Conservation (phyloP, 2,113 vertebrate genomes). For the Promerops cafer region DNA sequence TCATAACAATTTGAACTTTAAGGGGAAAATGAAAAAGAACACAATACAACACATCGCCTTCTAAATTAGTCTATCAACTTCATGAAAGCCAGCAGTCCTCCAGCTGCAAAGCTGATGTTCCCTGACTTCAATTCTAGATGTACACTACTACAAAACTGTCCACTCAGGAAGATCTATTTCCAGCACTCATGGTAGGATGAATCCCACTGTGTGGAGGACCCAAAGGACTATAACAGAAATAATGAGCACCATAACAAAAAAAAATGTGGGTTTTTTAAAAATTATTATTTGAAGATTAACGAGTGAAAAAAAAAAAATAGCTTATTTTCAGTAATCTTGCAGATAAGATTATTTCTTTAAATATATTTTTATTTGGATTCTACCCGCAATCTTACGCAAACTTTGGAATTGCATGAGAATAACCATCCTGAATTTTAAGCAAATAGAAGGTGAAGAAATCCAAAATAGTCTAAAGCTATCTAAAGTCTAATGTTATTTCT, state of each 20-base stretch:
- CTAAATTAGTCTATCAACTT: not conserved
- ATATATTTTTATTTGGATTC: not conserved
- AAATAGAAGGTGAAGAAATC: not conserved
- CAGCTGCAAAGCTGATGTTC: not conserved
- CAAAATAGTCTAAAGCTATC: not conserved
- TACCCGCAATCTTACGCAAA: not conserved
- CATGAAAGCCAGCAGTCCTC: not conserved
- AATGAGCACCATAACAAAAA: not conserved
- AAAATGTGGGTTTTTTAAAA: accelerated
- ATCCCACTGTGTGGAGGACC: not conserved
- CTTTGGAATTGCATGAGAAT: not conserved
- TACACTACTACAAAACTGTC: not conserved
- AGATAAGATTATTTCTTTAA: not conserved
- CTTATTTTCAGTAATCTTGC: not conserved
- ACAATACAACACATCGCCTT: not conserved
- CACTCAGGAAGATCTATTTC: not conserved
- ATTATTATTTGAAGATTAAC: not conserved
- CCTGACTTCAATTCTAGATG: not conserved
- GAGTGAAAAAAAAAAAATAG: not conserved
- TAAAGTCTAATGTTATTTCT: not conserved
- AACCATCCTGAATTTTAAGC: not conserved
- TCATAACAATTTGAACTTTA: no score
- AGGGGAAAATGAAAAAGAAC: no score
- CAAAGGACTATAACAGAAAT: not conserved
- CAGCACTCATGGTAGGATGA: not conserved